Percentiles rank a stretch among this genome's conserved stretches.
Evolutionary conservation across 1,140 invertebrate species (phyloP).

Genomic region (Aleiodes sp.): DNA sequence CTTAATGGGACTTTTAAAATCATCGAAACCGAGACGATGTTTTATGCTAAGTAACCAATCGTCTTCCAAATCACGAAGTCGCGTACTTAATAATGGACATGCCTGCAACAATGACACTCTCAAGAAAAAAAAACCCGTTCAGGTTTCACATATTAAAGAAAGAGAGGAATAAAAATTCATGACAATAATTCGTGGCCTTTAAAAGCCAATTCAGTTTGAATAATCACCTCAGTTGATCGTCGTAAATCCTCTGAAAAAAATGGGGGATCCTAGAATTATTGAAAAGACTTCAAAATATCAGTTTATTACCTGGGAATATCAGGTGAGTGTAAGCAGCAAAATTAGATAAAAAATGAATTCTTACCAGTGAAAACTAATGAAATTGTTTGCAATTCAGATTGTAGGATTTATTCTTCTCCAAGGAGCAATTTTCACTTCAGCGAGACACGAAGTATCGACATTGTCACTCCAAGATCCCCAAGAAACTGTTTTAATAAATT

Average conservation of each 20-base stretch:
- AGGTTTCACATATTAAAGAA: background rate
- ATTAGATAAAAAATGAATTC: too few species aligned
- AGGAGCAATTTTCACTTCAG: background rate
- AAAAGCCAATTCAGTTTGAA: constrained; percentile 22
- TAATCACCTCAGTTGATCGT: constrained; percentile 18
- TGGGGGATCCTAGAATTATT: background rate
- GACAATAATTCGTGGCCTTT: constrained; percentile 24
- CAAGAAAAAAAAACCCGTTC: background rate
- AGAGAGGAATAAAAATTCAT: too few species aligned
- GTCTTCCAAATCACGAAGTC: constrained; percentile 47
- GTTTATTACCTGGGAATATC: background rate
- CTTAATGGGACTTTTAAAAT: constrained; percentile 40
- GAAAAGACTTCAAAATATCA: background rate
- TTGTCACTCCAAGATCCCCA: background rate
- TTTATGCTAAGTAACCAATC: constrained; percentile 53
- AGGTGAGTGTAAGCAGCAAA: too few species aligned
- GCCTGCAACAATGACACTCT: constrained; percentile 22
- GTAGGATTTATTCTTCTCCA: background rate
- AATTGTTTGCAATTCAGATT: background rate
- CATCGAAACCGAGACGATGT: constrained; percentile 42
- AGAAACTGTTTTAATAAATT: constrained; percentile 43
- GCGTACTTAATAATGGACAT: constrained; percentile 43
- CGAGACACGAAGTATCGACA: constrained; percentile 5
- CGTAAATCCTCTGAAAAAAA: constrained; percentile 17
- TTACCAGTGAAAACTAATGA: too few species aligned